Evolutionary conservation across 2,888 invertebrate species (phyloP), one percentile per base, ranked within the genome.

Genomic region (Hirtodrosophila histrioides): DNA sequence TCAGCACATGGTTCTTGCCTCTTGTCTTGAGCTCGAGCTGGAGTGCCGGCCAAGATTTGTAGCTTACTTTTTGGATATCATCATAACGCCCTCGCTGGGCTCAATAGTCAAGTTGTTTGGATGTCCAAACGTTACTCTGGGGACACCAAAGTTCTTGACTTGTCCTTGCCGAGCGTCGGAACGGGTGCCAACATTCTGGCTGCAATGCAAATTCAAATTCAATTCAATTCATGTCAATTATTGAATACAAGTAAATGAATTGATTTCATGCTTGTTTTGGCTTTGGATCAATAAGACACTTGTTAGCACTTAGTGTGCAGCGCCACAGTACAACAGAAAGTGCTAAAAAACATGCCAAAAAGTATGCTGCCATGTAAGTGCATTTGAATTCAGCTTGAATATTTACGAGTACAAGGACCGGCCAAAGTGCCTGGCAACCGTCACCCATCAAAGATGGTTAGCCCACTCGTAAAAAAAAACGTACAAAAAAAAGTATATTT

Each of bases 311-410:
- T 85, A 78, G 75, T 9, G 8, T 3, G 29, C n/a, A 43, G 39
- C 35, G 6, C 10, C 50, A 29, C 12, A 54, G 12, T 7, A 37
- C 37, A 36, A 45, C 35, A 60, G 65, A 62, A 65, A 57, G 56
- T 57, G 46, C 35, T 51, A 35, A 71, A 70, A 53, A 54, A 51
- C 17, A 17, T 23, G 37, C 17, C 31, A 31, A 56, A 65, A 68
- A 78, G 24, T 49, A 24, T 49, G 65, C 43, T 56, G 37, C 35
- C 29, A 33, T 31, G 39, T 56, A 51, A 81, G 63, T 87, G 88
- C 82, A 82, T 87, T 87, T 86, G 72, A 72, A 70, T 75, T 75
- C 51, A 56, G 86, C 65, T 82, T 68, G 75, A 87, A 87, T 82
- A 82, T 82, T 87, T 82, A 82, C 83, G 86, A 82, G 56, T 78